Base-by-base conservation (phyloP, 2,888 invertebrate species). In the Lycophotia porphyrea region DNA sequence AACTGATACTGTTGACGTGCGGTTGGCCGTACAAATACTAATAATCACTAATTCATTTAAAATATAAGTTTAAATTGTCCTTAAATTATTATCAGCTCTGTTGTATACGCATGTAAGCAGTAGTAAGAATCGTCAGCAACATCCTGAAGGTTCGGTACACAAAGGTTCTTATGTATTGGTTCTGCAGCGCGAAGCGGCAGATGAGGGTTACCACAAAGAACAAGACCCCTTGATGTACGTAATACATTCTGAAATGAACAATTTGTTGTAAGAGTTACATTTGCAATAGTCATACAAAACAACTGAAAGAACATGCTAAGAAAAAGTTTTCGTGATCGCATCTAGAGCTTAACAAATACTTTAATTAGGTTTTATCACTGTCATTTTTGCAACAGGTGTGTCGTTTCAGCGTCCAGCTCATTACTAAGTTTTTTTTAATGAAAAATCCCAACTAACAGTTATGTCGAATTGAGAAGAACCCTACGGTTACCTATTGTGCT, bases 211-310 rank as follows among this genome's bases (percentile, higher is more conserved):
- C 31, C 0, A 90, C 72, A 76, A 94, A 90, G 27, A 92, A 63
- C 18, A 94, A 47, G 24, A 93, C 78, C 0, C 91, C 89, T 77
- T 93, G 88, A 87, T 96, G 96, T 0, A 95, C 76, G 84, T 90
- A 91, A 82, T 90, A 93, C 93, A 96, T 92, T 83, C 96, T 96
- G 93, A 24, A 93, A 93, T 24, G n/a, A 8, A 9, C 0, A 71
- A 3, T 34, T 60, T 15, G 2, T 13, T 1, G 7, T 18, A 2
- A 5, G n/a, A 52, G n/a, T 52, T 49, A 52, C 49, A 52, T 52
- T 52, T 52, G 13, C 5, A 13, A 52, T 13, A n/a, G 13, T n/a
- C n/a, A 5, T 52, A n/a, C 1, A 52, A n/a, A 52, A 52, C 5
- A n/a, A n/a, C n/a, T 52, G 52, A 52, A n/a, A 49, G 2, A 21